Evolutionary conservation across 1,140 invertebrate species (phyloP).

Genomic region (Scylla paramamosain): DNA sequence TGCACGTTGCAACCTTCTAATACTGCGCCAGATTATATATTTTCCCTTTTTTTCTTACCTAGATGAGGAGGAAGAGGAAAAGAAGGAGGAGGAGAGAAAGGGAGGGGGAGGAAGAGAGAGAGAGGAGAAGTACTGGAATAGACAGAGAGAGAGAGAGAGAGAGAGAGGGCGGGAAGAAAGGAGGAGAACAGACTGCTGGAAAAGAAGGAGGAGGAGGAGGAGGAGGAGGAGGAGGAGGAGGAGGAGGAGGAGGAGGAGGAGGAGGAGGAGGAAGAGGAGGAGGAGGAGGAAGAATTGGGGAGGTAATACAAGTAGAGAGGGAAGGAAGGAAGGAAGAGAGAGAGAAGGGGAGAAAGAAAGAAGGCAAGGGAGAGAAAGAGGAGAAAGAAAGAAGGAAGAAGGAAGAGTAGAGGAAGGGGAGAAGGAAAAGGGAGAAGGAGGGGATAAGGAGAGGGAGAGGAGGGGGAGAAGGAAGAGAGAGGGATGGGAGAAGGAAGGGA

Average conservation of each 20-base stretch:
- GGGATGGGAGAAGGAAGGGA: no score
- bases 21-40: no score
- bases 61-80: neutral
- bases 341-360: neutral
- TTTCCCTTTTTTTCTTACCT: no score
- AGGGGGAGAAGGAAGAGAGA: neutral
- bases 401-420: neutral
- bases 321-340: neutral
- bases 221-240: slow-evolving; percentile 1
- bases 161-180: no score
- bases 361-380: neutral
- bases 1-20: no score
- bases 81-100: neutral
- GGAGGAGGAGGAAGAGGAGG: neutral
- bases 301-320: neutral
- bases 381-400: neutral
- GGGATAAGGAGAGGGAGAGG: neutral
- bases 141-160: no score
- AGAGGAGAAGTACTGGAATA: no score
- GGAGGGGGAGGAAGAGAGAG: no score
- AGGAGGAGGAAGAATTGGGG: neutral
- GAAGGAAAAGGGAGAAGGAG: neutral
- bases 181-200: no score
- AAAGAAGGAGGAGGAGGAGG: neutral
- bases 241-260: neutral